Conservation (phyloP, 2,888 invertebrate genomes). For the Coleophora flavipennella region DNA sequence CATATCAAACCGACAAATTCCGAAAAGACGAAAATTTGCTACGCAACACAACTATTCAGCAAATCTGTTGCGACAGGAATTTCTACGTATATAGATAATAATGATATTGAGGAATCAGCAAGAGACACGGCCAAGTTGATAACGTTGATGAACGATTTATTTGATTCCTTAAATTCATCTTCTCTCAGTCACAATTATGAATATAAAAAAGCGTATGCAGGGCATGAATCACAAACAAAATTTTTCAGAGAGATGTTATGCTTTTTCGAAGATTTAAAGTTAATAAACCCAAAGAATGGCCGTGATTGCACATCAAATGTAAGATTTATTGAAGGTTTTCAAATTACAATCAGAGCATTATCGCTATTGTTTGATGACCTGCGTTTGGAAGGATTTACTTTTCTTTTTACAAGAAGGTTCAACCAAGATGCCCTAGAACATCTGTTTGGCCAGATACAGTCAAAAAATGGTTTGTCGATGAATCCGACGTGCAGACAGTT, state of each 20-base stretch:
- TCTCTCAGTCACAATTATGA: conserved; percentile 1
- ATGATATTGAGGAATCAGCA: conserved; percentile 8
- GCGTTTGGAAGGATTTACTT: conserved; percentile 2
- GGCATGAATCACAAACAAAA: conserved; percentile 11
- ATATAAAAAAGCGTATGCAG: conserved; percentile 13
- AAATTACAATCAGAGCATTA: conserved; percentile 2
- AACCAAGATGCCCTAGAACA: conserved; percentile 4
- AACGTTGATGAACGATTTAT: conserved; percentile 13
- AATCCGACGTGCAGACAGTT: conserved; percentile 5
- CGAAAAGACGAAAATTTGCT: conserved; percentile 12
- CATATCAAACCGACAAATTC: conserved; percentile 23
- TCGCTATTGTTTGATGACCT: conserved; percentile 5
- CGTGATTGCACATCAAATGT: conserved; percentile 1
- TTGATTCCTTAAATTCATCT: conserved; percentile 16
- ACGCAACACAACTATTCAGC: conserved; percentile 25
- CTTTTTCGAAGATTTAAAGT: conserved; percentile 12
- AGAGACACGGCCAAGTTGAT: conserved; percentile 13
- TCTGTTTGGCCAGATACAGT: conserved; percentile 3
- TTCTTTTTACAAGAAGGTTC: conserved; percentile 3
- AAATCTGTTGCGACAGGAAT: conserved; percentile 24
- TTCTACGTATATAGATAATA: conserved; percentile 12
- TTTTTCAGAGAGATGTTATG: conserved; percentile 11
- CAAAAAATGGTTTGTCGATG: background rate
- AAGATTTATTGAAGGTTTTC: conserved; percentile 4
- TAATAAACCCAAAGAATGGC: conserved; percentile 2